Percentiles rank a stretch among this genome's conserved stretches.
phyloP scores from a whole-genome alignment of 2,797 vertebrate species.

The Epinephelus malabaricus region DNA sequence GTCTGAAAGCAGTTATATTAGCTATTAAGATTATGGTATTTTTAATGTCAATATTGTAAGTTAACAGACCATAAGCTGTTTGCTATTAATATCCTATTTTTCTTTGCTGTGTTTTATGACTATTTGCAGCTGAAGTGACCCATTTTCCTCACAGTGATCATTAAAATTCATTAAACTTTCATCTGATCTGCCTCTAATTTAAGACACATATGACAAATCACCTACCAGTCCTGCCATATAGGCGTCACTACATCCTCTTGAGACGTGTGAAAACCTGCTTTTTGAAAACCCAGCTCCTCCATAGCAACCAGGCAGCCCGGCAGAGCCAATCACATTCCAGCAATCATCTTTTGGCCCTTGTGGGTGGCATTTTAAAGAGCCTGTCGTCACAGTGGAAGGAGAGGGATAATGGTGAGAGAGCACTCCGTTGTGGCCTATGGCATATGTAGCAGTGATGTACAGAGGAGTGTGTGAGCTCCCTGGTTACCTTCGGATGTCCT shows the following conservation, averaged over 20 bases:
- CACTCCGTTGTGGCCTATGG: conserved; percentile 40
- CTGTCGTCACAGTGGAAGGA: conserved; percentile 44
- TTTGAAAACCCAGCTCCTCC: conserved; percentile 36
- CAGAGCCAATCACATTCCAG: conserved; percentile 65
- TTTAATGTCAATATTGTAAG: neutral
- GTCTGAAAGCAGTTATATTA: no score
- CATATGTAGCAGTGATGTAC: conserved; percentile 41
- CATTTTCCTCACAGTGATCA: conserved; percentile 63
- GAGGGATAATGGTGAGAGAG: conserved; percentile 45
- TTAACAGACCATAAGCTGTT: conserved; percentile 7
- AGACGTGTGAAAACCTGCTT: conserved; percentile 43
- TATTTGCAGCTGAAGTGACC: conserved; percentile 60
- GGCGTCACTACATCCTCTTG: conserved; percentile 54
- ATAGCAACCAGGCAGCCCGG: conserved; percentile 66
- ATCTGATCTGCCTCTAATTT: conserved; percentile 76
- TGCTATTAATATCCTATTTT: conserved; percentile 41
- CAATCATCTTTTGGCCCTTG: conserved; percentile 55
- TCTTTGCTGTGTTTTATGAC: conserved; percentile 26
- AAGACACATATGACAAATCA: conserved; percentile 72
- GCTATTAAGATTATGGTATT: neutral
- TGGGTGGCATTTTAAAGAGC: conserved; percentile 61
- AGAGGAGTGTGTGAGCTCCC: conserved; percentile 34
- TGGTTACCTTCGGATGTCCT: conserved; percentile 64
- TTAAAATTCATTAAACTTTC: conserved; percentile 77
- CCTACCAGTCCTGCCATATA: conserved; percentile 33